Evolutionary conservation across 2,797 vertebrate genomes (phyloP), one percentile per base, ranked within the genome.

Genomic region (Chanos chanos): DNA sequence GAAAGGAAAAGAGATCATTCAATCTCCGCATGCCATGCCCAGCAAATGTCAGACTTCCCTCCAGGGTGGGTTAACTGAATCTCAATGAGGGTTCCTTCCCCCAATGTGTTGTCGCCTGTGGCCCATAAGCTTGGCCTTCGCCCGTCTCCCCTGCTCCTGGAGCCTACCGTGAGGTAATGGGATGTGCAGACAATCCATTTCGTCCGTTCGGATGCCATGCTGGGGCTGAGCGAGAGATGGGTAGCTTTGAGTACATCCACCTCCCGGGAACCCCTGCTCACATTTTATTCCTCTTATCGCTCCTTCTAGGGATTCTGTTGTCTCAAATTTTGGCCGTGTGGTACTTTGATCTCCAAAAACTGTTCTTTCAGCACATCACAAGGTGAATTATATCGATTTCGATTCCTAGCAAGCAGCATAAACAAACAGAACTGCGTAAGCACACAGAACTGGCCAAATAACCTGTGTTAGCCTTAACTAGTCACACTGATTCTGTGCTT

Each of bases 161-260:
- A 21, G 30, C 34, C 70, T 68, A 75, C 57, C 74, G 82, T 75
- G 73, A 80, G 79, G 71, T 81, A 81, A 83, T 81, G 78, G 74
- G 4, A 52, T 76, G 78, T 82, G 77, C 47, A 72, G 81, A 66
- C 53, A 83, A 79, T 81, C 76, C 78, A 82, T 84, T 83, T 75
- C 70, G 68, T 79, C 71, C 77, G 66, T 57, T 64, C 61, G 64
- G 67, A 69, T 68, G 71, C 68, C 73, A 78, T 70, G 68, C 82
- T 85, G 81, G 16, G 72, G 50, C 61, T 52, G 51, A 72, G 50
- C 36, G 47, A 43, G 21, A 47, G 63, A 67, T 40, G 37, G 21
- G 19, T 36, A 7, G 16, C 56, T 40, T n/a, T n/a, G n/a, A n/a
- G n/a, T n/a, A n/a, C n/a, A n/a, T n/a, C n/a, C n/a, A n/a, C n/a